Evolutionary conservation across 1,140 invertebrate genomes (phyloP).

Genomic region (Drosophila trapezifrons): DNA sequence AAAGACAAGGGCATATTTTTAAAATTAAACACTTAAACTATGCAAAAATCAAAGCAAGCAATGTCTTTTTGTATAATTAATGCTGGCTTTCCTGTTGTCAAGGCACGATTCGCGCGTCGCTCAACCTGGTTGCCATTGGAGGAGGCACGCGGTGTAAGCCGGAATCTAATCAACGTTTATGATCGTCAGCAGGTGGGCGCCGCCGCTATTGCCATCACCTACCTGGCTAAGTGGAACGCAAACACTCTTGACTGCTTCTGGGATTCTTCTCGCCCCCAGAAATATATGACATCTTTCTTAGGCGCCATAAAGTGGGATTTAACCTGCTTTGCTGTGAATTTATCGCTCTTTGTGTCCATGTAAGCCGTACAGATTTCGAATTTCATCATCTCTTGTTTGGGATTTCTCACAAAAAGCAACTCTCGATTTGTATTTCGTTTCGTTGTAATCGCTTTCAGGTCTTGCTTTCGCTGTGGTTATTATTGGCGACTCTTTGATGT

Average conservation of each 20-base stretch:
- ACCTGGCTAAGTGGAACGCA: slow-evolving; percentile 19
- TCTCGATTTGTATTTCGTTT: slow-evolving; percentile 27
- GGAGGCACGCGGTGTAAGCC: slow-evolving; percentile 34
- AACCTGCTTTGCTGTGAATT: slow-evolving; percentile 28
- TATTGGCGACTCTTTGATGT: slow-evolving; percentile 22
- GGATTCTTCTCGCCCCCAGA: slow-evolving; percentile 17
- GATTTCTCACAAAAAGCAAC: slow-evolving; percentile 4
- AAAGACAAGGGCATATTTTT: slow-evolving; percentile 81
- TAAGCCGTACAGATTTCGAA: slow-evolving; percentile 10
- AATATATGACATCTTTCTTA: slow-evolving; percentile 22
- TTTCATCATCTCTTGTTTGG: slow-evolving; percentile 33
- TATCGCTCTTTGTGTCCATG: slow-evolving; percentile 38
- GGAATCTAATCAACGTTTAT: slow-evolving; percentile 46
- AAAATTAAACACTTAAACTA: slow-evolving; percentile 68
- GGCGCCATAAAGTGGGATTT: slow-evolving; percentile 30
- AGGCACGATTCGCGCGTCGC: slow-evolving; percentile 3
- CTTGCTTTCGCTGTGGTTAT: slow-evolving; percentile 17
- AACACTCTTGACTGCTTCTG: slow-evolving; percentile 21
- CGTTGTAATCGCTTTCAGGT: slow-evolving; percentile 17
- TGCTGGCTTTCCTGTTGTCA: slow-evolving; percentile 12
- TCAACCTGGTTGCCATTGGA: slow-evolving; percentile 15
- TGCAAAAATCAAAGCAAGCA: slow-evolving; percentile 46
- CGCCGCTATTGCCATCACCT: slow-evolving; percentile 17
- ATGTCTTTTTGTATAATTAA: slow-evolving; percentile 1
- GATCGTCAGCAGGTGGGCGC: slow-evolving; percentile 42